Evolutionary conservation across 2,797 vertebrate genomes (phyloP).

Genomic region (Malacoctenus gilli): DNA sequence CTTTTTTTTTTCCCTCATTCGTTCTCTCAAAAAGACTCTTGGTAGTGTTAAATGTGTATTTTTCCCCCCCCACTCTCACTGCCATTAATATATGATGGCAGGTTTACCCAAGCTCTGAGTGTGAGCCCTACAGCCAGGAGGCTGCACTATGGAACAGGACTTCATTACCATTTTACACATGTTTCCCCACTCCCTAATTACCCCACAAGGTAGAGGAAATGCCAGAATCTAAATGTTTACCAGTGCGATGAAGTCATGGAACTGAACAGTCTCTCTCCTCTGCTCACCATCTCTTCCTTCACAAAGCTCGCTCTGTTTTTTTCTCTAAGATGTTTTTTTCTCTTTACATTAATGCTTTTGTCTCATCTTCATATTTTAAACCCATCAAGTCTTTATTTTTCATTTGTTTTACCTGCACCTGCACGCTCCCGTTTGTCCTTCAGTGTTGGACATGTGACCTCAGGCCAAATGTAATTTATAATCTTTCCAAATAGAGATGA

Average conservation of each 20-base stretch:
- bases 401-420: conserved; percentile 5
- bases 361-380: too few species aligned
- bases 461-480: conserved; percentile 13
- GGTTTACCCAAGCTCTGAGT: conserved; percentile 25
- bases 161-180: conserved; percentile 76
- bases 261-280: conserved; percentile 55
- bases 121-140: conserved; percentile 54
- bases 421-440: conserved; percentile 14
- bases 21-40: conserved; percentile 10
- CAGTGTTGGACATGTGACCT: conserved; percentile 3
- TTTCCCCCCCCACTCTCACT: conserved; percentile 8
- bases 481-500: background rate
- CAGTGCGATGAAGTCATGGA: conserved; percentile 69
- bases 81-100: conserved; percentile 25
- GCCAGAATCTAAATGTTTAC: conserved; percentile 66
- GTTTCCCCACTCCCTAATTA: conserved; percentile 70
- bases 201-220: conserved; percentile 69
- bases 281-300: conserved; percentile 8
- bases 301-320: conserved; percentile 1
- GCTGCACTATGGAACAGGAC: conserved; percentile 53
- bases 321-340: conserved; percentile 3
- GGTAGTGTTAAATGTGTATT: conserved; percentile 6
- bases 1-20: conserved; percentile 10
- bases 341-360: conserved; percentile 14
- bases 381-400: too few species aligned